Evolutionary conservation across 2,797 vertebrate genomes (phyloP).

Genomic region (Hydrophis major): DNA sequence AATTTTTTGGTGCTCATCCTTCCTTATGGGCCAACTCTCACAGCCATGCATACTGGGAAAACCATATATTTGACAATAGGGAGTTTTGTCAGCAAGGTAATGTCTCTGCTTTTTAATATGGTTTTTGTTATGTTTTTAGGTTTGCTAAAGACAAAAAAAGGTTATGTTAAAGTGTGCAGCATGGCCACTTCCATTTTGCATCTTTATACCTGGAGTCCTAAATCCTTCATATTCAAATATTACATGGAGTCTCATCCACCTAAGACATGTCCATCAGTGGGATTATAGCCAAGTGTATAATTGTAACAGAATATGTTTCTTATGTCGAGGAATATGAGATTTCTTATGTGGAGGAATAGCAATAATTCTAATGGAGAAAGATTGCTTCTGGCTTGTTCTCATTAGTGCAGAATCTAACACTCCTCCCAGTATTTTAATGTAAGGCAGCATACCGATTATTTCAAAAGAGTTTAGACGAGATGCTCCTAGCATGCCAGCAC

Average conservation of each 20-base stretch:
- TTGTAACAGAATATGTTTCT: background rate
- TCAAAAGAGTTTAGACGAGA: background rate
- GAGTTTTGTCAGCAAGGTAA: background rate
- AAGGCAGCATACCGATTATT: background rate
- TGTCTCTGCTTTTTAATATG: background rate
- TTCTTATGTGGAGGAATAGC: background rate
- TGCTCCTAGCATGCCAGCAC: background rate
- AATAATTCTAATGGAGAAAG: background rate
- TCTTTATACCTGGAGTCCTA: background rate
- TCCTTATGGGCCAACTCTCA: background rate
- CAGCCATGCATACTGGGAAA: background rate
- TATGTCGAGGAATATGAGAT: background rate
- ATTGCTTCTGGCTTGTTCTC: background rate
- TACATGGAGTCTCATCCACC: background rate
- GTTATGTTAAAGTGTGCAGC: background rate
- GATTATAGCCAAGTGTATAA: background rate
- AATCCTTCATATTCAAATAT: background rate
- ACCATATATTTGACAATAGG: background rate
- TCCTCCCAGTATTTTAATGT: background rate
- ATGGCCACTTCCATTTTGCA: background rate
- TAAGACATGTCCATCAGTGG: background rate
- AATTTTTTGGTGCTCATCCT: background rate
- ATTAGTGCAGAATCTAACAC: background rate
- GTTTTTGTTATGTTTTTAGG: background rate
- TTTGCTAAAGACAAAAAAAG: background rate